Evolutionary conservation across 1,140 invertebrate species (phyloP).

Genomic region (Lamellibrachia luymesi): DNA sequence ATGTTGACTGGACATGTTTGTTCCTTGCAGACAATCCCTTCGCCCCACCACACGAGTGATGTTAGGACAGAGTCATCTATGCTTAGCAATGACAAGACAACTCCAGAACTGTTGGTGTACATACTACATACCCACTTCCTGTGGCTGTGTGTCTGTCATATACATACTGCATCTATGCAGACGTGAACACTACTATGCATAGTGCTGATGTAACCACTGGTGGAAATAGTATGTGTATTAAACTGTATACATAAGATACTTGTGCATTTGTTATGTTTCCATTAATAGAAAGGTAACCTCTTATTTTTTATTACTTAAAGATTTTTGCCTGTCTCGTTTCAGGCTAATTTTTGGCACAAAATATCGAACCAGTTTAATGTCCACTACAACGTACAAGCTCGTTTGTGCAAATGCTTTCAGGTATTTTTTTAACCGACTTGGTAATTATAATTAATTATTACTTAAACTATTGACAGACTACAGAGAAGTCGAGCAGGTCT

Average conservation of each 20-base stretch:
- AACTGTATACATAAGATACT: background rate
- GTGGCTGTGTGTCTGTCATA: background rate
- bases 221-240: background rate
- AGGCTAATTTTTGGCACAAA: no score
- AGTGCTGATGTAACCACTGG: background rate
- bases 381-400: no score
- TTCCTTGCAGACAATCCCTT: conserved; percentile 16
- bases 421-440: no score
- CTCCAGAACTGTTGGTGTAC: background rate
- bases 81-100: background rate
- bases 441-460: no score
- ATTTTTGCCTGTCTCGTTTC: no score
- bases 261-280: background rate
- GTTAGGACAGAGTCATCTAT: background rate
- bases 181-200: background rate
- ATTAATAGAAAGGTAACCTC: background rate
- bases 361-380: no score
- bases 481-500: no score
- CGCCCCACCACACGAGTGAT: conserved; percentile 6
- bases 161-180: background rate
- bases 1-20: background rate
- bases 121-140: background rate
- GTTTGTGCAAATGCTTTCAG: no score
- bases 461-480: no score
- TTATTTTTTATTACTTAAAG: background rate